phyloP scores from a whole-genome alignment of 2,113 vertebrate species.

The Gavialis gangeticus region DNA sequence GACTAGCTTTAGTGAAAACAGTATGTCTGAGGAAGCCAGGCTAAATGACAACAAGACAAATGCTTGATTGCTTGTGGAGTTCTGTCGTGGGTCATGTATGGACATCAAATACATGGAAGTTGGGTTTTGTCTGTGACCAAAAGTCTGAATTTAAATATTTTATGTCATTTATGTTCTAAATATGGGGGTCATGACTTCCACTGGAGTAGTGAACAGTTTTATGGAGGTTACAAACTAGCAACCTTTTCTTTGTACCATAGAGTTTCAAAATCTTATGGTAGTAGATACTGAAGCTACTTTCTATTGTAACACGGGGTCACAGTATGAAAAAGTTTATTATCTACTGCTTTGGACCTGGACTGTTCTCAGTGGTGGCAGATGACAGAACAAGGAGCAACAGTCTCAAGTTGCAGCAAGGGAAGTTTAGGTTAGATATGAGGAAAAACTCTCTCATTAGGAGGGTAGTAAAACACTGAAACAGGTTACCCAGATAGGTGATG shows the following conservation, averaged over 20 bases:
- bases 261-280: neutral
- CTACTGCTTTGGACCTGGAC: neutral
- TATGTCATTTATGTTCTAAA: neutral
- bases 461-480: too few species aligned
- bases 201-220: neutral
- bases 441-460: too few species aligned
- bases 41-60: slow-evolving; percentile 41
- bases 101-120: neutral
- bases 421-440: too few species aligned
- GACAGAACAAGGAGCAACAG: too few species aligned
- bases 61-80: neutral
- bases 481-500: too few species aligned
- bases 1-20: slow-evolving; percentile 64
- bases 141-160: neutral
- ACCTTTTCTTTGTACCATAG: fast-evolving
- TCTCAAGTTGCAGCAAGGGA: too few species aligned
- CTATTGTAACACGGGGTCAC: neutral
- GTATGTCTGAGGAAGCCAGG: slow-evolving; percentile 42
- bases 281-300: neutral
- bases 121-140: neutral
- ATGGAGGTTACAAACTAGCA: neutral
- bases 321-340: neutral
- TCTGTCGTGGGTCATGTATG: fast-evolving
- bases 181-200: fast-evolving
- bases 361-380: too few species aligned